Evolutionary conservation across 2,888 invertebrate genomes (phyloP).

Genomic region (Lasioglossum leucozonium): DNA sequence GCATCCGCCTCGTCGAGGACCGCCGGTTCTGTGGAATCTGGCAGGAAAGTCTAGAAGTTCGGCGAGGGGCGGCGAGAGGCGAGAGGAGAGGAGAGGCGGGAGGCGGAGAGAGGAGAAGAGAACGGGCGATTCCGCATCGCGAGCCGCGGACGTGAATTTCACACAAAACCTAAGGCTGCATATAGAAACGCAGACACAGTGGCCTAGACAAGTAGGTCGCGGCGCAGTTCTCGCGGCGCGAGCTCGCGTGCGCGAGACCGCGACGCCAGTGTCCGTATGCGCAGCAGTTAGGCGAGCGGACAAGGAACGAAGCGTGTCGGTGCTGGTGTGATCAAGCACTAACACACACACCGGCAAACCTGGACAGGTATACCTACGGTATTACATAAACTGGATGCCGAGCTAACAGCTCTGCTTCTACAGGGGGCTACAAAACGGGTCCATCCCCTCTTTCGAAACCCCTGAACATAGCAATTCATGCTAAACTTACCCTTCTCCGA

Average conservation of each 20-base stretch:
- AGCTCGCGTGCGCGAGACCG: conserved; percentile 69
- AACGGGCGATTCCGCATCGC: conserved; percentile 45
- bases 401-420: conserved; percentile 57
- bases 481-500: not conserved
- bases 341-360: conserved; percentile 32
- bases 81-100: conserved; percentile 2
- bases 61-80: conserved; percentile 3
- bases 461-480: not conserved
- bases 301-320: conserved; percentile 47
- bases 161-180: conserved; percentile 73
- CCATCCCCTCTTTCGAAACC: not conserved
- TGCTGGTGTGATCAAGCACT: conserved; percentile 35
- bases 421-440: conserved; percentile 24
- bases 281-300: conserved; percentile 33
- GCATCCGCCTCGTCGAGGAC: conserved; percentile 62
- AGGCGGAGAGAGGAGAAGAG: conserved; percentile 12
- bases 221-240: conserved; percentile 80
- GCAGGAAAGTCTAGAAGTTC: conserved; percentile 51
- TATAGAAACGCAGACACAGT: conserved; percentile 79
- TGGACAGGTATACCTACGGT: conserved; percentile 63
- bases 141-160: conserved; percentile 64
- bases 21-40: conserved; percentile 59
- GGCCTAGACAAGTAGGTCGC: conserved; percentile 84
- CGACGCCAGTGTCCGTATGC: conserved; percentile 43
- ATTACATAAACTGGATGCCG: conserved; percentile 78